These are phyloP conservation scores for Patella ulyssiponensis DNA, from an alignment of 2,888 invertebrate genomes.

Conservation along the genomic window DNA sequence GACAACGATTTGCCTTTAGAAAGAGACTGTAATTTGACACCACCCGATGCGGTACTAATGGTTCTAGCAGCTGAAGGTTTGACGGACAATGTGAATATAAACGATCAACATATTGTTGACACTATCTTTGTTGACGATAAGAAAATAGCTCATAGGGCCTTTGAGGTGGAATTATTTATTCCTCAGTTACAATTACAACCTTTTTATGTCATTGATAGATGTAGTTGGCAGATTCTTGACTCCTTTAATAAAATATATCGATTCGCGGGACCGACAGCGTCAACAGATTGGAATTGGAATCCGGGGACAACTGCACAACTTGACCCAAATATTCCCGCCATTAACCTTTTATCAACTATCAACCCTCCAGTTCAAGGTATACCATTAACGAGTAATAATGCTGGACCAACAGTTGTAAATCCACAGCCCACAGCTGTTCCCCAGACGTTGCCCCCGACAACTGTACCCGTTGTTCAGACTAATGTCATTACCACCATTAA, in stretches of 20 bases:
- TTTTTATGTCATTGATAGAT: constrained; percentile 18
- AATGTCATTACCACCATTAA: too few species aligned
- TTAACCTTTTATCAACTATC: too few species aligned
- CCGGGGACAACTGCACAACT: neutral
- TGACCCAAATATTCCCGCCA: neutral
- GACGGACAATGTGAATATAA: neutral
- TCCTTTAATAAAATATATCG: neutral
- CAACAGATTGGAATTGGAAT: neutral
- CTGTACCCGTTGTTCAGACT: too few species aligned
- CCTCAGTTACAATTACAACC: neutral
- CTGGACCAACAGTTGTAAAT: too few species aligned
- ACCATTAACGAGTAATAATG: too few species aligned
- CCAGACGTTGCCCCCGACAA: too few species aligned
- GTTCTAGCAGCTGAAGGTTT: constrained; percentile 11
- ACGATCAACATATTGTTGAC: neutral
- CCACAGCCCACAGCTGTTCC: too few species aligned
- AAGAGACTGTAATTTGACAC: neutral
- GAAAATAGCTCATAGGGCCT: constrained; percentile 19
- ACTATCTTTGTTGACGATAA: constrained; percentile 13
- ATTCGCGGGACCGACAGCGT: neutral
- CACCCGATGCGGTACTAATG: neutral
- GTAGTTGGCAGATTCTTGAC: constrained; percentile 4
- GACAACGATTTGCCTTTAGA: neutral
- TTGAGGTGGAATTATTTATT: constrained; percentile 4
- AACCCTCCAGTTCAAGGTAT: too few species aligned